Evolutionary conservation across 2,888 invertebrate species (phyloP).

Genomic region (Mechanitis mazaeus): DNA sequence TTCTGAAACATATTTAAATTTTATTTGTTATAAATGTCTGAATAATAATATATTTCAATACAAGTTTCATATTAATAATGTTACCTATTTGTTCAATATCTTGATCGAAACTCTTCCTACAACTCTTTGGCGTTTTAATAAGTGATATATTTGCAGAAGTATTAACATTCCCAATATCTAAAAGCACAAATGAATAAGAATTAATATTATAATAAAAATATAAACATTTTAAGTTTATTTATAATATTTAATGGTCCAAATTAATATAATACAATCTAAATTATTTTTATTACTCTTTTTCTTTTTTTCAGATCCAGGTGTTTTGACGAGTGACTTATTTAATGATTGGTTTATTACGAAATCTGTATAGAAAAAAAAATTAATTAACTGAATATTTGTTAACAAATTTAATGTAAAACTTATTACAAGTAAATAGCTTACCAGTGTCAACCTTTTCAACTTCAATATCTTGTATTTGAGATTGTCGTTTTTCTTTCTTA

Average conservation of each 20-base stretch:
- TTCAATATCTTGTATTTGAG: constrained; percentile 6
- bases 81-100: constrained; percentile 8
- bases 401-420: background rate
- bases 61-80: background rate
- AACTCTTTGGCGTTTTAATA: constrained; percentile 8
- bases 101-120: constrained; percentile 4
- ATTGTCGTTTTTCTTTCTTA: constrained; percentile 32
- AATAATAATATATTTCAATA: too few relatives aligned
- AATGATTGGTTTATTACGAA: background rate
- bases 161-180: background rate
- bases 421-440: background rate
- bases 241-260: background rate
- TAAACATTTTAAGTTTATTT: too few relatives aligned
- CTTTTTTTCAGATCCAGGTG: constrained; percentile 8
- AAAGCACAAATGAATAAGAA: background rate
- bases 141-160: background rate
- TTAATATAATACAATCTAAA: background rate
- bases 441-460: constrained; percentile 14
- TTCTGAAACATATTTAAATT: background rate
- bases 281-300: constrained; percentile 6
- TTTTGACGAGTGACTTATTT: constrained; percentile 7
- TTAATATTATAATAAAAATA: background rate
- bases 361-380: background rate
- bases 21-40: too few relatives aligned
- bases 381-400: background rate